A percentile compares a stretch with the other conserved stretches of the same genome.
These are phyloP conservation scores for Temnothorax curvispinosus DNA, from an alignment of 1,140 invertebrate genomes.

Conservation along the genomic window DNA sequence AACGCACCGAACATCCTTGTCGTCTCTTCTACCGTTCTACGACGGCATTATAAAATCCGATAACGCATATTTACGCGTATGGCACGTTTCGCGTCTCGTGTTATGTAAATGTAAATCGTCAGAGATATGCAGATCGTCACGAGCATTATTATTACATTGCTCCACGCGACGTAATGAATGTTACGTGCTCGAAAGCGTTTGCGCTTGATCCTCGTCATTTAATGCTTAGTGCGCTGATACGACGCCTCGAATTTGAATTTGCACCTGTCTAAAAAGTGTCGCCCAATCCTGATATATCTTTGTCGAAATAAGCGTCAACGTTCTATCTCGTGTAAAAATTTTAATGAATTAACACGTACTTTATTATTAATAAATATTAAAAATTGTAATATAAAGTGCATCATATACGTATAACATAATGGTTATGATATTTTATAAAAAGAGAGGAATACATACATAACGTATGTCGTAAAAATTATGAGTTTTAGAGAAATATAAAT, in stretches of 20 bases:
- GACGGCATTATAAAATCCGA: not conserved
- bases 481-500: not conserved
- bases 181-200: conserved; percentile 28
- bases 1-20: not conserved
- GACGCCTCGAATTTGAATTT: not conserved
- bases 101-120: conserved; percentile 41
- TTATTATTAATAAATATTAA: not conserved
- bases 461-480: not conserved
- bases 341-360: too few relatives aligned
- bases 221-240: not conserved
- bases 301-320: not conserved
- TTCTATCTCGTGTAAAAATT: not conserved
- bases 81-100: conserved; percentile 15
- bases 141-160: conserved; percentile 38
- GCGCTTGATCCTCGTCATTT: conserved; percentile 6
- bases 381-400: not conserved
- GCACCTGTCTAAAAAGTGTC: not conserved
- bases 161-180: conserved; percentile 17
- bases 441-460: not conserved
- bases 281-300: not conserved
- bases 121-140: conserved; percentile 38
- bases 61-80: conserved; percentile 15
- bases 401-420: not conserved
- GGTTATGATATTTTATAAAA: not conserved
- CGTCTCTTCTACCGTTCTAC: not conserved